Percentiles rank a stretch among this genome's conserved stretches.
phyloP scores from a whole-genome alignment of 2,797 vertebrate genomes.

The Sebastes steindachneri region DNA sequence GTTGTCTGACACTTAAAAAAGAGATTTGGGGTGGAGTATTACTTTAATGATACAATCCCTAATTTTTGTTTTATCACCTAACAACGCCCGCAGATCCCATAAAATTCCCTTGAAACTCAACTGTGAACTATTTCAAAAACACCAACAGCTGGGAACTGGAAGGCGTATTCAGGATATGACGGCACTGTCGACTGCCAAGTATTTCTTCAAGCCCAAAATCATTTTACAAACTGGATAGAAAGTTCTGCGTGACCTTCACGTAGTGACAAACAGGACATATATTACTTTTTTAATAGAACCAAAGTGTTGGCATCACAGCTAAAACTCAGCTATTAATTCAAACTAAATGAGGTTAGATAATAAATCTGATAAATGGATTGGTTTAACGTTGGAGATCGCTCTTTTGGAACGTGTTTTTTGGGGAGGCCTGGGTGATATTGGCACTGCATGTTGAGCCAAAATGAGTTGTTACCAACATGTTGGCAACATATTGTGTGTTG shows the following conservation, averaged over 20 bases:
- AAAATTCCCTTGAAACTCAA: background rate
- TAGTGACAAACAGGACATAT: background rate
- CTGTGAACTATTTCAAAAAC: background rate
- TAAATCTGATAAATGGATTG: conserved; percentile 40
- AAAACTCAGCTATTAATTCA: conserved; percentile 19
- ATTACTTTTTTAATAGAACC: conserved; percentile 18
- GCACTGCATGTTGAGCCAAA: background rate
- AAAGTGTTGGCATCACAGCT: background rate
- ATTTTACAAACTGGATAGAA: background rate
- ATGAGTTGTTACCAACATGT: background rate
- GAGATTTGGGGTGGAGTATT: background rate
- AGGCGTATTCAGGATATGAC: background rate
- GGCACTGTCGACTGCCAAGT: background rate
- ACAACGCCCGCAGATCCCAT: background rate
- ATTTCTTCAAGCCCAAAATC: background rate
- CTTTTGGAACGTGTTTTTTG: conserved; percentile 1
- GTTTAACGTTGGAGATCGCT: background rate
- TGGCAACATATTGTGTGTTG: background rate
- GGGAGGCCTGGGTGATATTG: background rate
- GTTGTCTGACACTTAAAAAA: background rate
- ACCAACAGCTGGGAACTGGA: background rate
- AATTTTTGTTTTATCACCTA: background rate
- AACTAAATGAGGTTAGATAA: conserved; percentile 17
- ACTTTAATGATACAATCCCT: background rate
- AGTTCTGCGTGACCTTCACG: conserved; percentile 32